Evolutionary conservation across 2,797 vertebrate genomes (phyloP).

Genomic region (Poecilia velifera): DNA sequence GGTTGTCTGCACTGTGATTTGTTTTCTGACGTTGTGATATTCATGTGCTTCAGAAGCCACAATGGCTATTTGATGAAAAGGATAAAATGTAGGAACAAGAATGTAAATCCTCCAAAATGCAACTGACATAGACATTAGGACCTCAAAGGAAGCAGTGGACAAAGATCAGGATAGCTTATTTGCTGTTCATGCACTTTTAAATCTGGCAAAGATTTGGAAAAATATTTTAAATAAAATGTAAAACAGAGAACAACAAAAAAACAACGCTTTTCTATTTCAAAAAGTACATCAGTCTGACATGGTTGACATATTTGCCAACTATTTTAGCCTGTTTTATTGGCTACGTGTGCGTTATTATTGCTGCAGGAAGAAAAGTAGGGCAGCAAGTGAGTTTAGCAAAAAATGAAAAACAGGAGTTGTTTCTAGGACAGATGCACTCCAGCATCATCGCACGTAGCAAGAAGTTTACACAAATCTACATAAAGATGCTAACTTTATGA

Average conservation of each 20-base stretch:
- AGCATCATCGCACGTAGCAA: not conserved
- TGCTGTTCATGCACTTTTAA: not conserved
- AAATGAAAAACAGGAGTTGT: conserved; percentile 2
- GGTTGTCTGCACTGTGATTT: conserved; percentile 4
- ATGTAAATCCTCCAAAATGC: not conserved
- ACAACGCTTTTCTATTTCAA: not conserved
- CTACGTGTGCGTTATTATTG: conserved; percentile 5
- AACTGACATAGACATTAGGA: conserved; percentile 5
- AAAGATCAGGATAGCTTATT: not conserved
- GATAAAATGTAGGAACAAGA: conserved; percentile 6
- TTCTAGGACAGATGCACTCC: conserved; percentile 6
- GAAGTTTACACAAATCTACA: not conserved
- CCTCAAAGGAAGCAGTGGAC: not conserved
- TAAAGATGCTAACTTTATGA: not conserved
- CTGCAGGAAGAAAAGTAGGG: conserved; percentile 17
- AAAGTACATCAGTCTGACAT: not conserved
- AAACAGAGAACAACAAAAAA: not conserved
- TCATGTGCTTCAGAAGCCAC: conserved; percentile 2
- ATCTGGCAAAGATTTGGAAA: not conserved
- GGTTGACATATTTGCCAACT: not conserved
- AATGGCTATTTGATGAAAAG: conserved; percentile 22
- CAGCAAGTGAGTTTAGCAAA: conserved; percentile 8
- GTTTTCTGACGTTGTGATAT: conserved; percentile 1
- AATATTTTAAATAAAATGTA: not conserved
- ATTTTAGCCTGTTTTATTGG: not conserved